phyloP scores from a whole-genome alignment of 2,888 invertebrate genomes.

The Drosophila algonquin region DNA sequence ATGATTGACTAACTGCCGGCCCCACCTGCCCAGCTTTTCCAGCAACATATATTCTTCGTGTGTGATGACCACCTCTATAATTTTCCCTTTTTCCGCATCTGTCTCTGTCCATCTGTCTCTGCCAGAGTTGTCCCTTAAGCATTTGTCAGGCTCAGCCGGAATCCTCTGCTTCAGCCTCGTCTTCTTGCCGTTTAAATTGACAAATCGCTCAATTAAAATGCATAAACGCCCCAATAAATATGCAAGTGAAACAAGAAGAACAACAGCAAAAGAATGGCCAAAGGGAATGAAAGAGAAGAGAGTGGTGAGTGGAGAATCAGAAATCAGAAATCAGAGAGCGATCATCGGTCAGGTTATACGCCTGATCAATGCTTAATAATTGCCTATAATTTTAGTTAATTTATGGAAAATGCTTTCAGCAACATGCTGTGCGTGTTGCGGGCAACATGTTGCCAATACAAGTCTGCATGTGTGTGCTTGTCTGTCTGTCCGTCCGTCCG shows the following conservation, averaged over 20 bases:
- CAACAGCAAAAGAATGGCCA: conserved; percentile 18
- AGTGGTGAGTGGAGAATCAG: neutral
- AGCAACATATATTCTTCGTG: conserved; percentile 4
- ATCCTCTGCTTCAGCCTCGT: conserved; percentile 15
- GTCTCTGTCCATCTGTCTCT: conserved; percentile 21
- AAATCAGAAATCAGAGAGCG: conserved; percentile 30
- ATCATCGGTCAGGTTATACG: conserved; percentile 51
- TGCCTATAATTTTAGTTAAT: conserved; percentile 78
- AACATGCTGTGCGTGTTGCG: conserved; percentile 70
- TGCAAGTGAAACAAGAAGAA: conserved; percentile 51
- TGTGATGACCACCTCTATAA: conserved; percentile 14
- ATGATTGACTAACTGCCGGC: conserved; percentile 39
- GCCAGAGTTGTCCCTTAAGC: conserved; percentile 27
- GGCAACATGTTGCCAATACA: conserved; percentile 56
- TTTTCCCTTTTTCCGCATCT: conserved; percentile 25
- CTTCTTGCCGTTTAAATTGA: conserved; percentile 48
- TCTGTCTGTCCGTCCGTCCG: conserved; percentile 18
- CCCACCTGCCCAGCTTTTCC: conserved; percentile 12
- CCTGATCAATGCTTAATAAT: conserved; percentile 71
- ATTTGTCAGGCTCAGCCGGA: conserved; percentile 18
- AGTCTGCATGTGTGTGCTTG: conserved; percentile 13
- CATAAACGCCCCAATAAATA: conserved; percentile 78
- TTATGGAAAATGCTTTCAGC: conserved; percentile 80
- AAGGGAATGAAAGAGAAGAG: conserved; percentile 12
- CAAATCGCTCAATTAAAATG: conserved; percentile 79